These are phyloP conservation scores for Amblyopsis hoosieri DNA, from an alignment of 2,797 vertebrate species.

Conservation along the genomic window DNA sequence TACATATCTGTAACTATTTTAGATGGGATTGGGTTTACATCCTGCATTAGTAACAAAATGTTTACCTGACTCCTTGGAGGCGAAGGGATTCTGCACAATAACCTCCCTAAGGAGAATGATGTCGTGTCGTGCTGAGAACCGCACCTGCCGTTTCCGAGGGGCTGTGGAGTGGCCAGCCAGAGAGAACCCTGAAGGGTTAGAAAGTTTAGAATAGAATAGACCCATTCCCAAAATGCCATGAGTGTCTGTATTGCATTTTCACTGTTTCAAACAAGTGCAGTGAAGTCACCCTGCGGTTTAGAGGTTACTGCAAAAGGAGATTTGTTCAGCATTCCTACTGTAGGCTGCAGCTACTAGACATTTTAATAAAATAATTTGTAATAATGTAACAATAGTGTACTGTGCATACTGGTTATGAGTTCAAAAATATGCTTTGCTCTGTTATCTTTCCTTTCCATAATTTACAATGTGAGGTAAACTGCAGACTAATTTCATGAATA, in stretches of 20 bases:
- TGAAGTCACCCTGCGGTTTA: neutral
- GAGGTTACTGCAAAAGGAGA: too few species aligned
- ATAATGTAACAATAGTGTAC: neutral
- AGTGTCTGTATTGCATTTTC: too few species aligned
- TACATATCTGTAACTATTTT: neutral
- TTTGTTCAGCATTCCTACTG: too few species aligned
- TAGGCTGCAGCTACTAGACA: too few species aligned
- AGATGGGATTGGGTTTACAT: neutral
- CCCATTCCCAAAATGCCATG: too few species aligned
- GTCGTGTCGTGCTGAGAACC: constrained; percentile 82
- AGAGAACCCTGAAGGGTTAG: constrained; percentile 61
- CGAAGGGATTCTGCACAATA: constrained; percentile 80
- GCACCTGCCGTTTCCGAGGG: constrained; percentile 80
- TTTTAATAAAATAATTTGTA: too few species aligned
- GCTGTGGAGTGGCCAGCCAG: constrained; percentile 68
- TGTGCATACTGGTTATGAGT: neutral
- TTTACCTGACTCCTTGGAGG: constrained; percentile 77
- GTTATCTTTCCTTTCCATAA: too few species aligned
- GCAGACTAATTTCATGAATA: neutral
- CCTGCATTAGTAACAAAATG: neutral
- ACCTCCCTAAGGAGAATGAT: constrained; percentile 81
- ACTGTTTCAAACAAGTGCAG: too few species aligned
- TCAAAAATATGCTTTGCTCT: neutral
- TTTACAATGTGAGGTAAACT: neutral
- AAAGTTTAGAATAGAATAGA: too few species aligned